Base-by-base conservation (phyloP, 2,888 invertebrate species). In the Azorinus chamasolen region DNA sequence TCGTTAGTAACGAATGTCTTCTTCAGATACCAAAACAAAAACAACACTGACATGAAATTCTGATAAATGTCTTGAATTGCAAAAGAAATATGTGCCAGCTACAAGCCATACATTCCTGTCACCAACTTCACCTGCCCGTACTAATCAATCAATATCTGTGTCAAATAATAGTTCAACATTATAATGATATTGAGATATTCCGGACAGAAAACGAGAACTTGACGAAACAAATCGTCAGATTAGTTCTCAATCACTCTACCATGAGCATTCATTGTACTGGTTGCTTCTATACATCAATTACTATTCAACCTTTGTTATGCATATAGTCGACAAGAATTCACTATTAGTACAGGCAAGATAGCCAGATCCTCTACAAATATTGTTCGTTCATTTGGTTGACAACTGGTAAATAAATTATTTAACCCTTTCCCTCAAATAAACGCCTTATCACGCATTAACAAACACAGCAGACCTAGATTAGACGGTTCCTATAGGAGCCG, bases 81-180 rank as follows among this genome's bases (percentile, higher is more conserved):
- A 53, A 58, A 77, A 72, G 61, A 59, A 72, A 72, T 77, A 72
- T 77, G 77, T 62, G 59, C 66, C 58, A 57, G 68, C 63, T 68
- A 59, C 59, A 68, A 68, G 59, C 72, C 72, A 77, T 77, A 77
- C 64, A 77, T 72, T 68, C 68, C 68, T 72, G 71, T 68, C 72
- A 72, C 32, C 53, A 62, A 68, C 54, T 64, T 77, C 77, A 72
- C 69, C 72, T 72, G 32, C 77, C 72, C 68, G 48, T 51, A 46
- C 22, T 39, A 68, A 71, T 77, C 62, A 68, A 77, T 77, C 77
- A 68, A 50, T 68, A 71, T 77, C 68, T 72, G 69, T 77, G 77
- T 72, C 77, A 68, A 72, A 68, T 76, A 72, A 68, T 77, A 72
- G 77, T 68, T 64, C 61, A 68, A 68, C 68, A 77, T 77, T 72